Percentiles rank a stretch among this genome's conserved stretches.
These are phyloP conservation scores for Athalia cordata DNA, from an alignment of 2,888 invertebrate species.

Conservation along the genomic window DNA sequence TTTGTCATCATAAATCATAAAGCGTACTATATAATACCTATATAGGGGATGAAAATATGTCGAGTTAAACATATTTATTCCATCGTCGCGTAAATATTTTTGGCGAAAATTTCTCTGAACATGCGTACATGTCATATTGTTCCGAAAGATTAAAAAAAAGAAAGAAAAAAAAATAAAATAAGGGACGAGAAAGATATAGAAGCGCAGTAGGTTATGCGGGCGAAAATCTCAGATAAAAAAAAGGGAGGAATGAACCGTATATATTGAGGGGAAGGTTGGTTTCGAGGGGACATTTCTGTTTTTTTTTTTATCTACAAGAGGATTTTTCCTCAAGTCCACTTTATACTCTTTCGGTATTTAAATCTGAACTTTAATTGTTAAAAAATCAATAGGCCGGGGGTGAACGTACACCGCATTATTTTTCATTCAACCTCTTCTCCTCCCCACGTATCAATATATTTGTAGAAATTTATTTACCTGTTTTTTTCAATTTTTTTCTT, in stretches of 20 bases:
- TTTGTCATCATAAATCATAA: too few species aligned
- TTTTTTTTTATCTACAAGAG: conserved; percentile 28
- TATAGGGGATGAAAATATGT: too few species aligned
- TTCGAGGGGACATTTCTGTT: conserved; percentile 33
- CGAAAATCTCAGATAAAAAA: not conserved
- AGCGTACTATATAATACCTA: too few species aligned
- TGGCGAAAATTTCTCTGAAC: too few species aligned
- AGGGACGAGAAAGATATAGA: not conserved
- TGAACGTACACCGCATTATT: not conserved
- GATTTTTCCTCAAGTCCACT: conserved; percentile 29
- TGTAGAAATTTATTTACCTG: not conserved
- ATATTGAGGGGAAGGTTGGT: not conserved
- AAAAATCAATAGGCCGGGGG: conserved; percentile 34
- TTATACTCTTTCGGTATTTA: conserved; percentile 30
- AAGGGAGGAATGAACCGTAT: not conserved
- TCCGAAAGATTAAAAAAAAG: too few species aligned
- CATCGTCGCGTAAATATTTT: too few species aligned
- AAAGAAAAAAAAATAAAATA: too few species aligned
- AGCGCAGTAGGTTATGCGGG: not conserved
- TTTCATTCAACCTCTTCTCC: not conserved
- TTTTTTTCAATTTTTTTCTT: not conserved
- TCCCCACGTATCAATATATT: not conserved
- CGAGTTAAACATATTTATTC: too few species aligned
- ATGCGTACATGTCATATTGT: too few species aligned
- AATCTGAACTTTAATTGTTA: conserved; percentile 35